Conservation (phyloP, 2,113 vertebrate species). For the Ranitomeya variabilis region DNA sequence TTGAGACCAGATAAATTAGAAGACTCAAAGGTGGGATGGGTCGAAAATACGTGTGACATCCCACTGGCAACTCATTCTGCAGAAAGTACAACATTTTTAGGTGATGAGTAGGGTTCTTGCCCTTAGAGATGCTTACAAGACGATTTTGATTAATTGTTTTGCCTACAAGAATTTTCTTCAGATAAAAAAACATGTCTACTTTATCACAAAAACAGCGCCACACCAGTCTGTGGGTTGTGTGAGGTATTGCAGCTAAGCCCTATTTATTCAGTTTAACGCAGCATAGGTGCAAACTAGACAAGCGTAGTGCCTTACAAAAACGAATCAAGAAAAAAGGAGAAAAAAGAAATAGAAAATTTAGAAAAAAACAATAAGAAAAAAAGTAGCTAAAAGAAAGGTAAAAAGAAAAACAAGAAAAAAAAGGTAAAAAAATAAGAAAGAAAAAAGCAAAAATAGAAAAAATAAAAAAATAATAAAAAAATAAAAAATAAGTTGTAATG, state of each 20-base stretch:
- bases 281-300: too few relatives aligned
- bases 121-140: not conserved
- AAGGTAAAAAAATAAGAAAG: too few relatives aligned
- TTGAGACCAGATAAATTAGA: not conserved
- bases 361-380: too few relatives aligned
- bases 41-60: not conserved
- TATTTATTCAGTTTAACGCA: not conserved
- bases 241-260: not conserved
- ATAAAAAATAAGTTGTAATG: too few relatives aligned
- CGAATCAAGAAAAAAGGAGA: too few relatives aligned
- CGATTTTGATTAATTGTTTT: not conserved
- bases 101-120: not conserved
- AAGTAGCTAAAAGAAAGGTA: too few relatives aligned
- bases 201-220: not conserved
- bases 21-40: not conserved
- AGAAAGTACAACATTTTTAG: not conserved
- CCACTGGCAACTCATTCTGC: not conserved
- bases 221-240: not conserved
- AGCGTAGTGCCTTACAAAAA: too few relatives aligned
- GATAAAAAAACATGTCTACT: not conserved
- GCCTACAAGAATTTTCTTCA: not conserved
- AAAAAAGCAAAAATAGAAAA: too few relatives aligned
- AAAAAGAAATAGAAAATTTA: too few relatives aligned
- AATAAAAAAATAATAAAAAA: too few relatives aligned
- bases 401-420: too few relatives aligned